phyloP scores from a whole-genome alignment of 1,140 invertebrate genomes.

The Hylyphantes graminicola region DNA sequence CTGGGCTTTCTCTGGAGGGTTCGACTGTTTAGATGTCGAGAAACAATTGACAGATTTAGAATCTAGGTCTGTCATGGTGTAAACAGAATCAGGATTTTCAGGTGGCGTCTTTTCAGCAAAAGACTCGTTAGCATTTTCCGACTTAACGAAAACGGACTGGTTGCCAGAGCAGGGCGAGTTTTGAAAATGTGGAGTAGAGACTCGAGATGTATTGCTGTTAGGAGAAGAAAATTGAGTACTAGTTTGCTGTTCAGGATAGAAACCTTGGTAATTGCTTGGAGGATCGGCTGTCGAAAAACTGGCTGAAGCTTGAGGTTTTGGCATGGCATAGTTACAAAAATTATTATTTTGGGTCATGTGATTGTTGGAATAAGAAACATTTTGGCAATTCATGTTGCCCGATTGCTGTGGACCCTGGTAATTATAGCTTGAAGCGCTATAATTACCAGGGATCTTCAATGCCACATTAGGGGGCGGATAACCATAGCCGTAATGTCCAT shows the following conservation, averaged over 20 bases:
- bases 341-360: constrained; percentile 20
- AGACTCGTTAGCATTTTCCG: constrained; percentile 3
- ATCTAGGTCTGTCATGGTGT: constrained; percentile 41
- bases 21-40: background rate
- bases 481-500: background rate
- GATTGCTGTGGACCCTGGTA: constrained; percentile 15
- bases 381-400: background rate
- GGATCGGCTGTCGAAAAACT: background rate
- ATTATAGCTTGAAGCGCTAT: constrained; percentile 28
- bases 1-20: background rate
- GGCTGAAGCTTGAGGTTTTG: constrained; percentile 16
- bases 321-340: constrained; percentile 17
- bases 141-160: constrained; percentile 23
- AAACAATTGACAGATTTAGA: constrained; percentile 46
- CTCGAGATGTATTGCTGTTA: background rate
- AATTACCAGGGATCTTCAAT: constrained; percentile 44
- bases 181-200: constrained; percentile 13
- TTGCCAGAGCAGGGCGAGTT: constrained; percentile 9
- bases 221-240: background rate
- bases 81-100: constrained; percentile 13
- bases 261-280: constrained; percentile 16
- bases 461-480: constrained; percentile 24
- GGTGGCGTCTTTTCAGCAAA: background rate
- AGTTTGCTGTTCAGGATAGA: constrained; percentile 3
- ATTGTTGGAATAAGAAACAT: constrained; percentile 29